These are phyloP conservation scores for Chironomus tepperi DNA, from an alignment of 1,140 invertebrate species.

Conservation along the genomic window DNA sequence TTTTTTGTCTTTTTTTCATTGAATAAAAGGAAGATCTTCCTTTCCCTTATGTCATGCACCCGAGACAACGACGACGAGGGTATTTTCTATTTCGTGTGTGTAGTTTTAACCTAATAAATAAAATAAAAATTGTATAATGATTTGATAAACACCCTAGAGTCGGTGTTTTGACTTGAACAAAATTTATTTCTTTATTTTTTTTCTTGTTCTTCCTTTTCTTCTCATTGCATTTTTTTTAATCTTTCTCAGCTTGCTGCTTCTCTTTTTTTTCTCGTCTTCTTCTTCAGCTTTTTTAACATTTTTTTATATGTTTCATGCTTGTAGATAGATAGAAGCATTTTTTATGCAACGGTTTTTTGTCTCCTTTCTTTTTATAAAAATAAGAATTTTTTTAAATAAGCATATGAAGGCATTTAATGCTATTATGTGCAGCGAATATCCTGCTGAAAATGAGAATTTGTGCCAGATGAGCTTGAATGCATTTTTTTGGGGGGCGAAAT, in stretches of 20 bases:
- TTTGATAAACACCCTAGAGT: conserved; percentile 23
- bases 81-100: background rate
- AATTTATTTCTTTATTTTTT: conserved; percentile 21
- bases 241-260: background rate
- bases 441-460: background rate
- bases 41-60: background rate
- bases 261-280: background rate
- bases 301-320: too few species aligned
- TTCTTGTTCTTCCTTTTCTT: background rate
- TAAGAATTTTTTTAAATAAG: background rate
- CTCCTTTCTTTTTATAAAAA: too few species aligned
- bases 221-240: background rate
- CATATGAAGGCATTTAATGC: conserved; percentile 1
- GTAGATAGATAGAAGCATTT: too few species aligned
- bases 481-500: too few species aligned
- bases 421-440: background rate
- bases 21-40: background rate
- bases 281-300: background rate
- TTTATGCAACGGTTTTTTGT: too few species aligned
- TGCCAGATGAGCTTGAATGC: too few species aligned
- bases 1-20: too few species aligned
- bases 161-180: conserved; percentile 18
- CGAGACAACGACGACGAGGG: too few species aligned
- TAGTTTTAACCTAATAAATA: conserved; percentile 8
- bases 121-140: conserved; percentile 18